Evolutionary conservation across 2,797 vertebrate species (phyloP).

Genomic region (Gymnocypris eckloni): DNA sequence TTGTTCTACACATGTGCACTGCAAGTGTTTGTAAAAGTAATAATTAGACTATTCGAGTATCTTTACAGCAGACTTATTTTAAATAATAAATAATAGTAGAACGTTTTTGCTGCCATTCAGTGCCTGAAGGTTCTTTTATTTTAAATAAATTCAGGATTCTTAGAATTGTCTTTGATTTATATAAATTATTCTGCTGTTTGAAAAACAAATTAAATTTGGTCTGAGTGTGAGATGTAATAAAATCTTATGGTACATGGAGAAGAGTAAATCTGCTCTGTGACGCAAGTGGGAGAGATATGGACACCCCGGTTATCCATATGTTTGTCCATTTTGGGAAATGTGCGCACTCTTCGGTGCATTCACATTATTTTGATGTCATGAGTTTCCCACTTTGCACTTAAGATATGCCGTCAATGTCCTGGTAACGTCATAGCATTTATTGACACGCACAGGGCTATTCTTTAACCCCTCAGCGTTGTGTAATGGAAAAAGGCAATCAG

Average conservation of each 20-base stretch:
- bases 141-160: background rate
- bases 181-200: background rate
- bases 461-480: conserved; percentile 3
- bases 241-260: background rate
- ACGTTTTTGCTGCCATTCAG: background rate
- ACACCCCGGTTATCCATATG: conserved; percentile 44
- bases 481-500: conserved; percentile 39
- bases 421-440: conserved; percentile 1
- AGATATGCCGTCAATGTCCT: background rate
- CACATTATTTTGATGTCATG: conserved; percentile 16
- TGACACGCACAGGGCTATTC: background rate
- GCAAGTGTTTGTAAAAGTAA: background rate
- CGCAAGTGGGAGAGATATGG: conserved; percentile 48
- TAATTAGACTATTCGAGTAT: background rate
- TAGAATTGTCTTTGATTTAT: conserved; percentile 10
- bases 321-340: conserved; percentile 24
- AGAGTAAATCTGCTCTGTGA: conserved; percentile 51
- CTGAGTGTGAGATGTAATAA: conserved; percentile 19
- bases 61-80: background rate
- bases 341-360: background rate
- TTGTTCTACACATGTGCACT: background rate
- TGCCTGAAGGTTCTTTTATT: background rate
- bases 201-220: background rate
- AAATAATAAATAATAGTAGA: background rate
- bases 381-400: background rate